Evolutionary conservation across 2,797 vertebrate species (phyloP), one percentile per base, ranked within the genome.

Genomic region (Enteromius mattozi): DNA sequence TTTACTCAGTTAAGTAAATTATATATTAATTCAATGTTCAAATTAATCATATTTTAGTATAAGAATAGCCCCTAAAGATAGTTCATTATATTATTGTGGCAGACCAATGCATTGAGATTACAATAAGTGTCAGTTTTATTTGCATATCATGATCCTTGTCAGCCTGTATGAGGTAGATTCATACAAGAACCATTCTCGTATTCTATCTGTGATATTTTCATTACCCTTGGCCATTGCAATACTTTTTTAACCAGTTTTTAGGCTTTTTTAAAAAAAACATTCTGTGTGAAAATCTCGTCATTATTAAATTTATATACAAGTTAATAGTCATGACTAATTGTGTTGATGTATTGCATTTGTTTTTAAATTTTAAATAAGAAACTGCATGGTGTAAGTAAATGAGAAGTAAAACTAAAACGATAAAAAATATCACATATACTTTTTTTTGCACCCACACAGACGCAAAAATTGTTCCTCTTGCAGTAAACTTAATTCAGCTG

Each of bases 401-500:
- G 21, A 49, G 45, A 79, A n/a, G 9, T 24, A 72, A 27, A 81
- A 33, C 27, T 63, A 21, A 75, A 76, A 14, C 59, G 35, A 9
- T 65, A 63, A 82, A 74, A 82, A 72, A 61, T 69, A 4, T 17
- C 49, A 37, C 21, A 30, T 2, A 56, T n/a, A 6, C 3, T 17
- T 27, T 21, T 71, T 63, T 49, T 49, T 27, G 33, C 70, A 30
- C 2, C 5, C 63, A 27, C 59, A 42, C 24, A 24, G 47, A 42
- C 47, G 40, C 21, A 75, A 82, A 76, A 37, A 76, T 27, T 2
- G 19, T 56, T 71, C 51, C 24, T 49, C 30, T 51, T 13, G 72
- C 61, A 54, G 81, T 35, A 40, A 83, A 47, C n/a, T 40, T 70
- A 37, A 68, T 69, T 80, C 33, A 13, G 13, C 78, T 40, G 35